Evolutionary conservation across 2,888 invertebrate species (phyloP), one percentile per base, ranked within the genome.

Genomic region (Heterodera filipjevi): DNA sequence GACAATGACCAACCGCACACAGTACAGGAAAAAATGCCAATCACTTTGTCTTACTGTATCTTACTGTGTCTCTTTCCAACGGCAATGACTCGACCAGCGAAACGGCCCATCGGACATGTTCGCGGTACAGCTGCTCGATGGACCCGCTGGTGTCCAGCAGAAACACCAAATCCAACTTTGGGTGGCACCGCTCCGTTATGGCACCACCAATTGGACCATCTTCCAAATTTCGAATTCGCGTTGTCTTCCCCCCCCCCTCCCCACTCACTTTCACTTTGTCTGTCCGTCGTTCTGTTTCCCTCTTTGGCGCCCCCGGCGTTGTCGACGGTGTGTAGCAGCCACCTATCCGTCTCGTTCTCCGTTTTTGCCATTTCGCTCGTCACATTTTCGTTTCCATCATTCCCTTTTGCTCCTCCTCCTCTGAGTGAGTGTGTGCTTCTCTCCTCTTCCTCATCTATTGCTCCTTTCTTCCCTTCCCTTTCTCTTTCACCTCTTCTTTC

Each of bases 131-230:
- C 19, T 82, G 83, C 22, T 87, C 85, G 64, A 84, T 82, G 70
- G 85, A 84, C 22, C 87, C 87, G 12, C 87, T 87, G 14, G 87
- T 86, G 81, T 89, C 89, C 76, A 89, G 81, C 35, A 89, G 76
- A 66, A 89, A 86, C n/a, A 86, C 83, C 5, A 89, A 71, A 77
- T 89, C 89, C 73, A 89, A 66, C 46, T 84, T 82, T 5, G 89
- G 88, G 14, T 84, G 85, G 71, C 87, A 89, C 39, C 44, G 35
- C 33, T 79, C 77, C 33, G 53, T 64, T 64, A 22, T n/a, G 35
- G 35, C 35, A 64, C 12, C 14, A 10, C 33, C 22, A 73, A 44
- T 64, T 73, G n/a, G n/a, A 16, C 27, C 46, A 19, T 70, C 44
- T 27, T n/a, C n/a, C n/a, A n/a, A n/a, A n/a, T n/a, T n/a, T n/a